Conservation (phyloP, 1,140 invertebrate genomes). For the Grapholita molesta region DNA sequence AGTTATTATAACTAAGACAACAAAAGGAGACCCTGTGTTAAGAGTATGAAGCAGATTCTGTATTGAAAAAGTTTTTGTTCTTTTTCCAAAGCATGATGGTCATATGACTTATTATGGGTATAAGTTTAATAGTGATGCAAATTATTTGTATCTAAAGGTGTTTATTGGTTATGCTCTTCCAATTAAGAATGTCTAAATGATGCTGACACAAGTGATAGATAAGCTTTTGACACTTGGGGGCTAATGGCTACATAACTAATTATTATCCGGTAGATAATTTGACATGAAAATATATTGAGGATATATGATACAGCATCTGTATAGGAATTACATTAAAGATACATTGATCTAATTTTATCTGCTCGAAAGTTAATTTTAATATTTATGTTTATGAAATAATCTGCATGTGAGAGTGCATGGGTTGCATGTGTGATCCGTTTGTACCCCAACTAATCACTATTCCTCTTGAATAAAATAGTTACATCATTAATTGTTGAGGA, state of each 20-base stretch:
- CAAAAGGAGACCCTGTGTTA: constrained; percentile 83
- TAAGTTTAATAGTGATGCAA: not conserved
- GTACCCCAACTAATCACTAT: not conserved
- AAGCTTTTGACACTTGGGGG: too few relatives aligned
- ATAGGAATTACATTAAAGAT: too few relatives aligned
- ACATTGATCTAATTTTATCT: not conserved
- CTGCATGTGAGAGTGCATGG: not conserved
- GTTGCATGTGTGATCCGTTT: not conserved
- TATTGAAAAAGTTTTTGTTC: constrained; percentile 5
- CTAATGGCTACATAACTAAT: too few relatives aligned
- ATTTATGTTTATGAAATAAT: not conserved
- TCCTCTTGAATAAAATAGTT: not conserved
- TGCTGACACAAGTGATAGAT: too few relatives aligned
- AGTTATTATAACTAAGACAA: constrained; percentile 81
- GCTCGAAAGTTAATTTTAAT: too few relatives aligned
- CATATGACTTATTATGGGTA: not conserved
- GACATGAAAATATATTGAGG: too few relatives aligned
- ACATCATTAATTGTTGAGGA: not conserved
- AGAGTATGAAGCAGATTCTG: constrained; percentile 79
- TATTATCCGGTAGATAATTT: too few relatives aligned
- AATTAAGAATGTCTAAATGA: too few relatives aligned
- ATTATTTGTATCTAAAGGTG: too few relatives aligned
- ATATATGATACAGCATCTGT: too few relatives aligned
- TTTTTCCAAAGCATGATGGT: not conserved
- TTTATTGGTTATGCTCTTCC: too few relatives aligned